phyloP scores from a whole-genome alignment of 2,113 vertebrate genomes.

The Collichthys lucidus region DNA sequence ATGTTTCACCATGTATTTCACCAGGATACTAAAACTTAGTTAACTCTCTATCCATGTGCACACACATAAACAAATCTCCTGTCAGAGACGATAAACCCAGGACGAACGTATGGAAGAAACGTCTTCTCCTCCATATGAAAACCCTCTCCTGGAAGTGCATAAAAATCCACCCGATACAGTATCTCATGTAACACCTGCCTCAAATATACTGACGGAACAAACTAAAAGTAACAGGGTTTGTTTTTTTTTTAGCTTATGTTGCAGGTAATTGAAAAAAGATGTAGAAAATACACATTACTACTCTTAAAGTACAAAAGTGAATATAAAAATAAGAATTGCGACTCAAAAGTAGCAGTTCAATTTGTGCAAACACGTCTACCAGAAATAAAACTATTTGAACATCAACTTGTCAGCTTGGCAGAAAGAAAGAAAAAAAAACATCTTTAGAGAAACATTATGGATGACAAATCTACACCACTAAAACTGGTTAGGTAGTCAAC shows the following conservation, averaged over 20 bases:
- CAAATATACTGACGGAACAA: constrained; percentile 44
- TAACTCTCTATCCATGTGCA: constrained; percentile 34
- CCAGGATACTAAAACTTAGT: constrained; percentile 47
- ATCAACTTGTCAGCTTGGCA: constrained; percentile 69
- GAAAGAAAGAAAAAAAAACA: constrained; percentile 33
- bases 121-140: constrained; percentile 33
- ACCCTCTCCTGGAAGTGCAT: constrained; percentile 77
- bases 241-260: constrained; percentile 79
- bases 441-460: constrained; percentile 41
- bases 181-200: constrained; percentile 59
- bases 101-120: constrained; percentile 22
- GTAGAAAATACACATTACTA: constrained; percentile 70
- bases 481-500: constrained; percentile 79
- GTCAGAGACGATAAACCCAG: constrained; percentile 53
- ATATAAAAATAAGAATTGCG: constrained; percentile 75
- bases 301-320: constrained; percentile 72
- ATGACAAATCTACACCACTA: constrained; percentile 70
- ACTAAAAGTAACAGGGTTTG: constrained; percentile 58
- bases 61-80: constrained; percentile 37
- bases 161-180: constrained; percentile 67
- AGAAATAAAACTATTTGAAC: constrained; percentile 69
- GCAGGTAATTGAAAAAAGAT: constrained; percentile 57
- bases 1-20: constrained; percentile 57
- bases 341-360: constrained; percentile 73
- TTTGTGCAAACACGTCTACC: constrained; percentile 80